phyloP scores from a whole-genome alignment of 2,888 invertebrate genomes.

The Hyles lineata region DNA sequence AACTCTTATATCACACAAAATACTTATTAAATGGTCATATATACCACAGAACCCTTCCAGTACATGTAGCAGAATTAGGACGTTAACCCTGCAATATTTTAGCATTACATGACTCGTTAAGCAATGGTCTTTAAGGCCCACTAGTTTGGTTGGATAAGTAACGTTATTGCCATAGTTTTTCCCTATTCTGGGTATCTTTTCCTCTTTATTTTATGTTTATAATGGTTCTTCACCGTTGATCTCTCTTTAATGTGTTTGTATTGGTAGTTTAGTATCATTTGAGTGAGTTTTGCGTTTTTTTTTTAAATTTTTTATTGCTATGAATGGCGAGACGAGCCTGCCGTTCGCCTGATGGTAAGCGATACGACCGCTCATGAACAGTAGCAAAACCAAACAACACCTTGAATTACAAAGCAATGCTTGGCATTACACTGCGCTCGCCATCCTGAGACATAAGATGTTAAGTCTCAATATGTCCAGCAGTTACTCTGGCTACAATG shows the following conservation, averaged over 20 bases:
- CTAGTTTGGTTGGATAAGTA: conserved; percentile 26
- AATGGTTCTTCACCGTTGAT: background rate
- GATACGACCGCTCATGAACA: no score
- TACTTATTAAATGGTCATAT: conserved; percentile 24
- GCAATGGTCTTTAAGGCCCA: conserved; percentile 37
- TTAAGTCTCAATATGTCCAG: no score
- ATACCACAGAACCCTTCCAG: conserved; percentile 45
- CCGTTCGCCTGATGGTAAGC: no score
- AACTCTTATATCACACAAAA: conserved; percentile 22
- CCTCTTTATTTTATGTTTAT: conserved; percentile 1
- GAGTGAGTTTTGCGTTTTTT: no score
- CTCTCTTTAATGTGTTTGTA: background rate
- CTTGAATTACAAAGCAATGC: no score
- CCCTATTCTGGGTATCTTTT: background rate
- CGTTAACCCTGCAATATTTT: conserved; percentile 53
- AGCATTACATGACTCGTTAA: conserved; percentile 53
- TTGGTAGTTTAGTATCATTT: no score
- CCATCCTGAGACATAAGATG: no score
- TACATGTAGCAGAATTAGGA: conserved; percentile 56
- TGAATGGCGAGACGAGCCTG: no score
- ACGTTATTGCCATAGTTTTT: conserved; percentile 25
- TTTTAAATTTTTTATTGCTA: no score
- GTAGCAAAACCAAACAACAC: no score
- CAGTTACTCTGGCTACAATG: no score
- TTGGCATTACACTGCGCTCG: no score